Conservation (phyloP, 2,113 vertebrate genomes). For the Petromus typicus region DNA sequence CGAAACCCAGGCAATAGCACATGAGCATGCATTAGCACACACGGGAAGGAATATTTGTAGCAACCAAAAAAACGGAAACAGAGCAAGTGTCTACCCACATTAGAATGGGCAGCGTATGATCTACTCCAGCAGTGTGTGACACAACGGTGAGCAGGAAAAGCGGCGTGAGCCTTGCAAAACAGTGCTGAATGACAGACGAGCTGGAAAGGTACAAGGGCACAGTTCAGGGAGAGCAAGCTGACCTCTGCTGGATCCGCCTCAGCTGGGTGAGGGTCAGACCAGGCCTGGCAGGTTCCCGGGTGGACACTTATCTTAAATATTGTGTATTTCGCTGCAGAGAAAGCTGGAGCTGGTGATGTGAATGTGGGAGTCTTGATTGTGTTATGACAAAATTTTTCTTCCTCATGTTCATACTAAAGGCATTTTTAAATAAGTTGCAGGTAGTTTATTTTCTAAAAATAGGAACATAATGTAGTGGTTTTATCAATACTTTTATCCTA, state of each 20-base stretch:
- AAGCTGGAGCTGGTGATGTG: not conserved
- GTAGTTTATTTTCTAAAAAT: not conserved
- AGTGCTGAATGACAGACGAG: not conserved
- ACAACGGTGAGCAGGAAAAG: not conserved
- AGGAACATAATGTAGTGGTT: not conserved
- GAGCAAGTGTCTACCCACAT: no score
- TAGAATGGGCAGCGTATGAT: rapidly evolving
- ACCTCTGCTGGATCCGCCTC: no score
- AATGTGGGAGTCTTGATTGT: not conserved
- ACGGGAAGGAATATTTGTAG: rapidly evolving
- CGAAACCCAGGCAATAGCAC: not conserved
- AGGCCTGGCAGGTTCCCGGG: rapidly evolving
- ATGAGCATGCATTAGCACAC: not conserved
- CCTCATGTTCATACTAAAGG: not conserved
- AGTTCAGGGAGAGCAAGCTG: not conserved
- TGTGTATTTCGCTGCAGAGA: not conserved
- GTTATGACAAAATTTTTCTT: not conserved
- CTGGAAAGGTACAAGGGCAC: rapidly evolving
- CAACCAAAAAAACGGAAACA: not conserved
- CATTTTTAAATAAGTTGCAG: not conserved
- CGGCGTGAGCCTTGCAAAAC: not conserved
- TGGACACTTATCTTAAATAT: not conserved
- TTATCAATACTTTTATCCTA: not conserved
- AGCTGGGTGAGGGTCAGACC: rapidly evolving
- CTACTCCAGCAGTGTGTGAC: rapidly evolving